These are phyloP conservation scores for Pachyuromys duprasi DNA, from an alignment of 2,797 vertebrate genomes.

Conservation along the genomic window DNA sequence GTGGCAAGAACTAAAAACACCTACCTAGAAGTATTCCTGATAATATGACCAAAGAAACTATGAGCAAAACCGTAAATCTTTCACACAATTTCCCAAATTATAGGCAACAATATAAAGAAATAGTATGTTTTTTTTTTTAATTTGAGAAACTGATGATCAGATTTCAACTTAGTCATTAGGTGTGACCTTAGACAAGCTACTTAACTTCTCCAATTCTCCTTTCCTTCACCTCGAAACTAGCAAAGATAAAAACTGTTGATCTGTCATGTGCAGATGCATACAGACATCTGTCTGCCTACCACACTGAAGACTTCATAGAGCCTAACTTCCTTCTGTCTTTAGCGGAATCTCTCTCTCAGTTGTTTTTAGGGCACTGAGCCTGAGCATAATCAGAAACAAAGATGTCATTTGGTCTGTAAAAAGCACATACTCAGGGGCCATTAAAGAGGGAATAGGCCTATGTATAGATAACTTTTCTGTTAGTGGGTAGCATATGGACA, in stretches of 20 bases:
- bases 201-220: slow-evolving; percentile 43
- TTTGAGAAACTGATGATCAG: slow-evolving; percentile 1
- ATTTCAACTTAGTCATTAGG: slow-evolving; percentile 46
- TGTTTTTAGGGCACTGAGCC: background rate
- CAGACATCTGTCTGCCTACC: background rate
- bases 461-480: background rate
- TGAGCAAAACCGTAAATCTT: background rate
- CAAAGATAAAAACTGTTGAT: slow-evolving; percentile 43
- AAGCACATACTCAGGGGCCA: background rate
- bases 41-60: slow-evolving; percentile 44
- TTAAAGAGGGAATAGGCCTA: background rate
- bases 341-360: background rate
- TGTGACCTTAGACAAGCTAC: background rate
- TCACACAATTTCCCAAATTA: background rate
- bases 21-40: slow-evolving; percentile 10
- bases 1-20: slow-evolving; percentile 52
- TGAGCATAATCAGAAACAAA: background rate
- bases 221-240: slow-evolving; percentile 26
- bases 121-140: background rate
- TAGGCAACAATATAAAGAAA: slow-evolving; percentile 23
- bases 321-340: background rate
- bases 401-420: background rate
- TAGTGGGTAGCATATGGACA: background rate
- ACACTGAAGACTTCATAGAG: background rate
- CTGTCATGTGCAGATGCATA: background rate